A percentile compares a stretch with the other conserved stretches of the same genome.
phyloP scores from a whole-genome alignment of 2,797 vertebrate species.

The Schizopygopsis malacanthus region DNA sequence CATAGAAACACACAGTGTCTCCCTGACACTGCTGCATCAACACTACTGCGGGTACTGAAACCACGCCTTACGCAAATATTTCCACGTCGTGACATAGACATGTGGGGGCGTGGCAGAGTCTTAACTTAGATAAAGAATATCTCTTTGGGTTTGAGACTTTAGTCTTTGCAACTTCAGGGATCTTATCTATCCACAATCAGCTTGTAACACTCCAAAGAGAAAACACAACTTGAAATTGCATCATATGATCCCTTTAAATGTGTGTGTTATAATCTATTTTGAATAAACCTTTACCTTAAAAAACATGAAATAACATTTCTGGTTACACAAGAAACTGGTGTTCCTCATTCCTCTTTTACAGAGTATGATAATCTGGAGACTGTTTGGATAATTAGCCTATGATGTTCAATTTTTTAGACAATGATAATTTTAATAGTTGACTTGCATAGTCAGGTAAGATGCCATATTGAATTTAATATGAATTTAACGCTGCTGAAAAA shows the following conservation, averaged over 20 bases:
- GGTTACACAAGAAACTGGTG: background rate
- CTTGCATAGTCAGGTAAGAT: background rate
- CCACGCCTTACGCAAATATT: too few relatives aligned
- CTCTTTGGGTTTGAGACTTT: too few relatives aligned
- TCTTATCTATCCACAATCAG: too few relatives aligned
- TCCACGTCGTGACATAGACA: too few relatives aligned
- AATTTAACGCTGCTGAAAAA: background rate
- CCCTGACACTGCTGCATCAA: too few relatives aligned
- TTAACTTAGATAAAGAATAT: too few relatives aligned
- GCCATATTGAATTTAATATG: background rate
- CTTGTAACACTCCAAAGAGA: too few relatives aligned
- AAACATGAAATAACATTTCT: background rate
- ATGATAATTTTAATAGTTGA: background rate
- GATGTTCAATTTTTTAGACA: background rate
- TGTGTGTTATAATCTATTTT: background rate
- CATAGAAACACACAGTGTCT: too few relatives aligned
- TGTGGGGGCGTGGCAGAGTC: too few relatives aligned
- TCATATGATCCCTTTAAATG: background rate
- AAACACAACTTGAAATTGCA: too few relatives aligned
- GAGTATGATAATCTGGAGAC: background rate
- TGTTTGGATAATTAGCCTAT: conserved; percentile 41
- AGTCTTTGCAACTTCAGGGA: too few relatives aligned
- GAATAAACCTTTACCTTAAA: background rate
- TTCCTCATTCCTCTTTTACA: conserved; percentile 1
- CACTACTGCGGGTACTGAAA: too few relatives aligned